A percentile compares a stretch with the other conserved stretches of the same genome.
Evolutionary conservation across 2,888 invertebrate species (phyloP).

Genomic region (Drosophila maculinotata): DNA sequence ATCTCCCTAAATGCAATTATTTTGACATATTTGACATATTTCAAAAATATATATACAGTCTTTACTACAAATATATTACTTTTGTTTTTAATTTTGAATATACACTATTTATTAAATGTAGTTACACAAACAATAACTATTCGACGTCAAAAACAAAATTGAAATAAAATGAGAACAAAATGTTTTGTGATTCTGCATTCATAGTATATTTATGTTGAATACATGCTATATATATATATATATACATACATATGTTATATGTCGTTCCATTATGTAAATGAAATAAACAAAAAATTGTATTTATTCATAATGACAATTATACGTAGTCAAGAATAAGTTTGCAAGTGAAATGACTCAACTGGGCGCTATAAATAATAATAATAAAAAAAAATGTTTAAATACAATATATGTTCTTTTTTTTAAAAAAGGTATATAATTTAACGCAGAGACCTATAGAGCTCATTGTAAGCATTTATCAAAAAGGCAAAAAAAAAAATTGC

Average conservation of each 20-base stretch:
- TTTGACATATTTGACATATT: slow-evolving; percentile 29
- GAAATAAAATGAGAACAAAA: slow-evolving; percentile 11
- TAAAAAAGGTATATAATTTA: slow-evolving; percentile 26
- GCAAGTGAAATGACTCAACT: slow-evolving; percentile 61
- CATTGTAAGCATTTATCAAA: slow-evolving; percentile 47
- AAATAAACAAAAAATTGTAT: slow-evolving; percentile 42
- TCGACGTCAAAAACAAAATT: slow-evolving; percentile 12
- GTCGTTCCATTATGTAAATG: slow-evolving; percentile 50
- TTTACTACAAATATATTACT: slow-evolving; percentile 19
- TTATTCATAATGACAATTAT: slow-evolving; percentile 49
- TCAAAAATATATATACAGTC: slow-evolving; percentile 35
- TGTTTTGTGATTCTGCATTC: slow-evolving; percentile 51
- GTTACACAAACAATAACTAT: slow-evolving; percentile 34
- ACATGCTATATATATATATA: slow-evolving; percentile 3
- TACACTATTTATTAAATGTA: slow-evolving; percentile 55
- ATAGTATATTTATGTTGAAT: slow-evolving; percentile 21
- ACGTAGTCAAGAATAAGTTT: slow-evolving; percentile 36
- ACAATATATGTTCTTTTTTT: slow-evolving; percentile 13
- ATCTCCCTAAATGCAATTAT: not conserved
- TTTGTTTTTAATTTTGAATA: slow-evolving; percentile 45
- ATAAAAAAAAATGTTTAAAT: slow-evolving; percentile 29
- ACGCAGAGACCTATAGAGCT: slow-evolving; percentile 54
- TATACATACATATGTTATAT: slow-evolving; percentile 22
- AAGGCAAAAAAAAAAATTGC: slow-evolving; percentile 24
- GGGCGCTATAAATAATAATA: slow-evolving; percentile 57